phyloP scores from a whole-genome alignment of 2,797 vertebrate genomes.

The Eulemur coronatus region DNA sequence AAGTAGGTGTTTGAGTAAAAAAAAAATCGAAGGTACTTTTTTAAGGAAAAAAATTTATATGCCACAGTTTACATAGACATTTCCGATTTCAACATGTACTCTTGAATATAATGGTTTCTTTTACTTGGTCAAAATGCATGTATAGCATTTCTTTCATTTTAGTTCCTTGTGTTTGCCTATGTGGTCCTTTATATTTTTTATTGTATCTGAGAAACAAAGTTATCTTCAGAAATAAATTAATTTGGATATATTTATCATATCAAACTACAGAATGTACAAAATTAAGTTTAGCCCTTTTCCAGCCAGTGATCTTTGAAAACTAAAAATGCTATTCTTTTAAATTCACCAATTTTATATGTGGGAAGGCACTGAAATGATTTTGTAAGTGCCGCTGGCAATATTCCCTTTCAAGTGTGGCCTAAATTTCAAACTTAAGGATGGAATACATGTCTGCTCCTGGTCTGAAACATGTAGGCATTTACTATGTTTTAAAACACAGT shows the following conservation, averaged over 20 bases:
- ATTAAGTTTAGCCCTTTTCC: constrained; percentile 78
- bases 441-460: constrained; percentile 75
- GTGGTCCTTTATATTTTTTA: constrained; percentile 75
- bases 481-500: constrained; percentile 72
- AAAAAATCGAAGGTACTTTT: constrained; percentile 84
- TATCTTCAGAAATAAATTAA: constrained; percentile 59
- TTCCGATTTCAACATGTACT: constrained; percentile 74
- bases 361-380: constrained; percentile 63
- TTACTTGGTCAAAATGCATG: constrained; percentile 70
- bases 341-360: constrained; percentile 60
- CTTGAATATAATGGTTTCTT: constrained; percentile 69
- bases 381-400: constrained; percentile 60
- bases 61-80: constrained; percentile 82
- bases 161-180: constrained; percentile 70
- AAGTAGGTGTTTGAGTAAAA: constrained; percentile 83
- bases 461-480: constrained; percentile 69
- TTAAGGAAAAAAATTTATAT: constrained; percentile 80
- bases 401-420: constrained; percentile 65
- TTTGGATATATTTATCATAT: constrained; percentile 70
- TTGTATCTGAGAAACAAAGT: constrained; percentile 45
- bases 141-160: constrained; percentile 72
- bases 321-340: constrained; percentile 66
- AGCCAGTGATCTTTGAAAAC: constrained; percentile 66
- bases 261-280: constrained; percentile 54
- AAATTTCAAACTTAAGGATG: constrained; percentile 50